Base-by-base conservation (phyloP, 2,888 invertebrate species). In the Rotaria sp. region DNA sequence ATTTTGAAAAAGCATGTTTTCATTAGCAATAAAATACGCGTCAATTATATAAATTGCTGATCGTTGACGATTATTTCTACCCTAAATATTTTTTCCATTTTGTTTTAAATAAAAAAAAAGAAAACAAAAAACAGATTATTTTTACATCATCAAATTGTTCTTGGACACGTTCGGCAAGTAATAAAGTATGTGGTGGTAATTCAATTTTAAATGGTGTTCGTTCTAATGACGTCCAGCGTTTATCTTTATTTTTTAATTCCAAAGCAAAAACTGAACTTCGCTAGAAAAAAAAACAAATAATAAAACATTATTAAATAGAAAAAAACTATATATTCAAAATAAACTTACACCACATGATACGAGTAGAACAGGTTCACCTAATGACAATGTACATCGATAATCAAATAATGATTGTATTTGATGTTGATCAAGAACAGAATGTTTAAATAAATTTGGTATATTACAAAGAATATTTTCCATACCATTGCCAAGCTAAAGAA, bases 41-140 rank as follows among this genome's bases (percentile, higher is more conserved):
- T 86, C 86, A 38, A 86, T 86, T 35, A 86, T 35, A 45, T 86
- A 85, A 26, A 86, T 84, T 11, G 86, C 84, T 74, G 80, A 21
- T 85, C 52, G 52, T 75, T 80, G 84, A 55, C 80, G 75, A 38
- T 80, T 84, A 38, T 57, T 75, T 74, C 84, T 30, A 30, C 21
- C 48, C 55, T 38, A 52, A 86, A 84, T 55, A 24, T 11, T 5
- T 52, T 52, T 8, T 52, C 21, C 4, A 24, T 52, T 3, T 52
- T 52, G 1, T 50, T 50, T 15, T 50, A 18, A 50, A 11, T 13
- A 50, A 50, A 15, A 50, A 18, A 50, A 4, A 50, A 15, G 4
- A 50, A 50, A 50, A n/a, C n/a, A n/a, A n/a, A n/a, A n/a, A n/a
- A n/a, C n/a, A n/a, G n/a, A n/a, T 5, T 38, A 3, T 26, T 86